These are phyloP conservation scores for Stichodactyla mertensii DNA, from an alignment of 64 coral and sea anemone genomes.

Conservation along the genomic window DNA sequence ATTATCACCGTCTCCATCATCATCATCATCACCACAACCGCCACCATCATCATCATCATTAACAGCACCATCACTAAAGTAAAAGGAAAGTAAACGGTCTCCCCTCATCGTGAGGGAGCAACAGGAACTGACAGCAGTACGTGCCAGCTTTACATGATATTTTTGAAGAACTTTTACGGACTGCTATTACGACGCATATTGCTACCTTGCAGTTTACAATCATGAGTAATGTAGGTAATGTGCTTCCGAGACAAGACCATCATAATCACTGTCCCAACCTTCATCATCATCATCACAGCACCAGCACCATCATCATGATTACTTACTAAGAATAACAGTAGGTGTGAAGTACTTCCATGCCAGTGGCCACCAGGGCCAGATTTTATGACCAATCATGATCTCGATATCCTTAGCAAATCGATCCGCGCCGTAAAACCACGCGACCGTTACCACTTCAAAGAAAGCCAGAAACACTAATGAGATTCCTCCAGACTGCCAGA, in stretches of 20 bases:
- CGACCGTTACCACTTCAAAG: conserved; percentile 79
- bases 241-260: too few species aligned
- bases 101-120: too few species aligned
- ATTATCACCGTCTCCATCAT: not conserved
- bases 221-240: too few species aligned
- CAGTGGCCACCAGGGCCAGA: conserved; percentile 87
- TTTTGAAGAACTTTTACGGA: too few species aligned
- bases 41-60: not conserved
- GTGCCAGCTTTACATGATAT: too few species aligned
- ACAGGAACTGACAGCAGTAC: too few species aligned
- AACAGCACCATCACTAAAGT: not conserved
- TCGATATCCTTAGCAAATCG: conserved; percentile 85
- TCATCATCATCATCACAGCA: not conserved
- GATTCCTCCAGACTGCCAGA: conserved; percentile 80
- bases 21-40: not conserved
- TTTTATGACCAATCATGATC: conserved; percentile 80
- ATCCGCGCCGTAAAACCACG: conserved; percentile 86
- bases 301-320: not conserved
- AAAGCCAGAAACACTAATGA: conserved; percentile 91
- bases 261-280: too few species aligned
- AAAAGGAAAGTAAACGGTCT: too few species aligned
- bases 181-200: too few species aligned
- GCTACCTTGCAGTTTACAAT: too few species aligned
- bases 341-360: conserved; percentile 88
- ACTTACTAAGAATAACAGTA: conserved; percentile 74